These are phyloP conservation scores for Tenthredo mesomela DNA, from an alignment of 2,888 invertebrate species.

Conservation along the genomic window DNA sequence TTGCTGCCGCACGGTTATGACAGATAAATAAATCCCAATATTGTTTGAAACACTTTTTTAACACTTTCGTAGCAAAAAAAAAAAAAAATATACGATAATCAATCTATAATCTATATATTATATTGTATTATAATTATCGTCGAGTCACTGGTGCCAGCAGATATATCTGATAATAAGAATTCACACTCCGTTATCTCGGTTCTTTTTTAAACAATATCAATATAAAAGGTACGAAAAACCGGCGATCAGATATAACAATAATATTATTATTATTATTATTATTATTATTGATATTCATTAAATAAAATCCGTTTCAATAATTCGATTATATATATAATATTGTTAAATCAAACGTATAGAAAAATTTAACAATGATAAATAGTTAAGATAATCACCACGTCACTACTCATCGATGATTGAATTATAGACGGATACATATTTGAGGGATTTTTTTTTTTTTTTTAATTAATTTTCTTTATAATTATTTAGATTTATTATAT, in stretches of 20 bases:
- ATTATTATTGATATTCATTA: not conserved
- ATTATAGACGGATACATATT: slow-evolving; percentile 12
- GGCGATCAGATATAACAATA: not conserved
- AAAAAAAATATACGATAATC: not conserved
- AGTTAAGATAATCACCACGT: slow-evolving; percentile 64
- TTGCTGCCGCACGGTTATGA: slow-evolving; percentile 56
- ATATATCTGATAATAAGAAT: not conserved
- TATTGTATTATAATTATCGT: not conserved
- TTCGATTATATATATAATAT: not conserved
- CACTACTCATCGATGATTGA: slow-evolving; percentile 55
- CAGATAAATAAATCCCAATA: slow-evolving; percentile 44
- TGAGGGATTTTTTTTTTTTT: not conserved
- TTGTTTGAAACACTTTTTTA: slow-evolving; percentile 22
- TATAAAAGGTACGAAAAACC: not conserved
- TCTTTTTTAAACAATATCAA: not conserved
- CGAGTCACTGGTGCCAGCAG: not conserved
- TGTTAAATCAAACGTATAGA: no score
- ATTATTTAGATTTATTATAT: not conserved
- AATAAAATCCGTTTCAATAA: not conserved
- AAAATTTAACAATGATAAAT: slow-evolving; percentile 44
- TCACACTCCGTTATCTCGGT: slow-evolving; percentile 5
- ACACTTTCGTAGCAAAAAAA: not conserved
- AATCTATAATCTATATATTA: not conserved
- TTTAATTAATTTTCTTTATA: not conserved
- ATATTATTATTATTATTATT: no score